phyloP scores from a whole-genome alignment of 2,113 vertebrate genomes.

The Hydropotes inermis region DNA sequence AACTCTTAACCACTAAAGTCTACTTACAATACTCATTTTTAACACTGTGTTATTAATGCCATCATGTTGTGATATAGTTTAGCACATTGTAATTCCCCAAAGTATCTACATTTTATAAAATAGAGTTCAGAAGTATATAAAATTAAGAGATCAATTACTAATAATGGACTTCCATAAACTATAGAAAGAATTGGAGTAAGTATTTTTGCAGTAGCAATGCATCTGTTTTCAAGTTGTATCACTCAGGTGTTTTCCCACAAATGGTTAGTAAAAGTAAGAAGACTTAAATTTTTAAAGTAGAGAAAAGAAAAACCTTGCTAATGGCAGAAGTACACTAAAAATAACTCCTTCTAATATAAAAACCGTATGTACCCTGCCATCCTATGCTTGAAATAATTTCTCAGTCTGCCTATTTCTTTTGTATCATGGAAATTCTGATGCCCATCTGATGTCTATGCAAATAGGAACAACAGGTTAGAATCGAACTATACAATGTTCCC shows the following conservation, averaged over 20 bases:
- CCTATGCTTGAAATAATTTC: neutral
- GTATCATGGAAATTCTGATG: neutral
- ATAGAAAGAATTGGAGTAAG: neutral
- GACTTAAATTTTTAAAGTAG: neutral
- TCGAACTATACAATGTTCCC: neutral
- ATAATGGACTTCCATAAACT: neutral
- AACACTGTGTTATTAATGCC: neutral
- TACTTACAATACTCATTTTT: neutral
- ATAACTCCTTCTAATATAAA: neutral
- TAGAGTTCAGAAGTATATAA: neutral
- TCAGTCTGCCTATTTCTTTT: neutral
- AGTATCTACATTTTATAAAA: conserved; percentile 24
- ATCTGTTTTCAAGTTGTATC: neutral
- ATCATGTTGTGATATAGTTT: conserved; percentile 14
- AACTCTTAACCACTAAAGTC: neutral
- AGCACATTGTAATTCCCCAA: neutral
- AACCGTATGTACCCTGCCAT: neutral
- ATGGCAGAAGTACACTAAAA: neutral
- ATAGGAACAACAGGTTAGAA: neutral
- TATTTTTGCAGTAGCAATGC: neutral
- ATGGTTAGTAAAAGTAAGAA: neutral
- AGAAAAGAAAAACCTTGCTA: neutral
- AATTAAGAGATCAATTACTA: neutral
- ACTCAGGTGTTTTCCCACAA: neutral
- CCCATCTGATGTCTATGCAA: neutral